Conservation (phyloP, 2,113 vertebrate genomes). For the Perccottus glenii region DNA sequence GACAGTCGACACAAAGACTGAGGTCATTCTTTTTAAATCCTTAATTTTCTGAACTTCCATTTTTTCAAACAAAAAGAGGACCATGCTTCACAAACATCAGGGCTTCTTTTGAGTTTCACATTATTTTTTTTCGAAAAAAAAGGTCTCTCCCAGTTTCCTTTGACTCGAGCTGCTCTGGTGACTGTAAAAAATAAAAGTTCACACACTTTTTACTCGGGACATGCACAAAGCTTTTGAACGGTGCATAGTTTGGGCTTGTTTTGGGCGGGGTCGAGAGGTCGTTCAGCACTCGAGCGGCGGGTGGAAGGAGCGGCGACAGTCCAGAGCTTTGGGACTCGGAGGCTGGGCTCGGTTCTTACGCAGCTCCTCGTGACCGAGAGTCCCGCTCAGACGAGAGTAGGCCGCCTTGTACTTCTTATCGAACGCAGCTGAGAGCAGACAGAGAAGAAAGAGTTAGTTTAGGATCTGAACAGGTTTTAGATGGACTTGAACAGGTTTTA, state of each 20-base stretch:
- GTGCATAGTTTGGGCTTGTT: not conserved
- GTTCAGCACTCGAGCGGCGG: constrained; percentile 85
- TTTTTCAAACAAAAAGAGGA: not conserved
- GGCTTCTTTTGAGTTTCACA: not conserved
- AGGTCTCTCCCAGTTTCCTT: not conserved
- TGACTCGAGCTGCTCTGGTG: not conserved
- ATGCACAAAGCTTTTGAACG: too few relatives aligned
- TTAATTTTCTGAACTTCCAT: too few relatives aligned
- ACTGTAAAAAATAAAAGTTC: not conserved
- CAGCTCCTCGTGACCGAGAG: constrained; percentile 85
- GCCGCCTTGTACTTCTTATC: constrained; percentile 91
- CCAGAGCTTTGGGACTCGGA: constrained; percentile 85
- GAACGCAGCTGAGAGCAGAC: constrained; percentile 78
- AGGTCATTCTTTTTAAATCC: not conserved
- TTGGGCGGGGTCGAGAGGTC: not conserved
- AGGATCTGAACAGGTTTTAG: too few relatives aligned
- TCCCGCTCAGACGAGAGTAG: constrained; percentile 80
- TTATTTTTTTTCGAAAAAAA: not conserved
- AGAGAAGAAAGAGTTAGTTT: not conserved
- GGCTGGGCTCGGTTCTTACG: constrained; percentile 82
- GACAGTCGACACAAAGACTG: too few relatives aligned
- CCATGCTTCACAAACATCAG: not conserved
- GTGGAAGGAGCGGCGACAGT: constrained; percentile 90
- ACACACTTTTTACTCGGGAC: not conserved
- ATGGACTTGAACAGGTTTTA: too few relatives aligned